A percentile compares a stretch with the other conserved stretches of the same genome.
phyloP scores from a whole-genome alignment of 2,888 invertebrate genomes.

The Serripes groenlandicus region DNA sequence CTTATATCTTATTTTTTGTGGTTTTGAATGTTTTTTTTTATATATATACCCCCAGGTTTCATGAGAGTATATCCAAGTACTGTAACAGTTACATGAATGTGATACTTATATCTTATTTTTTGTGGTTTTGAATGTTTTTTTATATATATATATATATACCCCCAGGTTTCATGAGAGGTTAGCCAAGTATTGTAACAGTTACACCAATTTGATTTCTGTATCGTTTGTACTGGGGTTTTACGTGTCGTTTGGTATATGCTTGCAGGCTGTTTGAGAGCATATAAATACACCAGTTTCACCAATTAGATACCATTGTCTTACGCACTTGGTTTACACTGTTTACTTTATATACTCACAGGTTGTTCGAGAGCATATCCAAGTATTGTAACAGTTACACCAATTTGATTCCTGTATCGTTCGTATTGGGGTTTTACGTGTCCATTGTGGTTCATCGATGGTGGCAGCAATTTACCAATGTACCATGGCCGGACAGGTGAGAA shows the following conservation, averaged over 20 bases:
- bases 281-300: too few species aligned
- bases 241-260: constrained; percentile 95
- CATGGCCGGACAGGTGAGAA: constrained; percentile 92
- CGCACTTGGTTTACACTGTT: too few species aligned
- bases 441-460: constrained; percentile 98
- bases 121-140: too few species aligned
- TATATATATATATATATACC: too few species aligned
- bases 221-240: constrained; percentile 98
- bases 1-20: too few species aligned
- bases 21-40: too few species aligned
- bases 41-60: constrained; percentile 89
- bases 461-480: constrained; percentile 92
- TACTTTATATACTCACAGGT: constrained; percentile 88
- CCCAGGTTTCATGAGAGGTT: constrained; percentile 93
- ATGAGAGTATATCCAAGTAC: constrained; percentile 94
- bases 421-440: constrained; percentile 97
- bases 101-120: too few species aligned
- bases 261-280: too few species aligned
- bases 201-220: constrained; percentile 95
- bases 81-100: constrained; percentile 95
- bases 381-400: constrained; percentile 95
- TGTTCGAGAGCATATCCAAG: constrained; percentile 93
- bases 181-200: constrained; percentile 94
- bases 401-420: constrained; percentile 96
- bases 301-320: too few species aligned